phyloP scores from a whole-genome alignment of 2,888 invertebrate genomes.

The Synanthedon tipuliformis region DNA sequence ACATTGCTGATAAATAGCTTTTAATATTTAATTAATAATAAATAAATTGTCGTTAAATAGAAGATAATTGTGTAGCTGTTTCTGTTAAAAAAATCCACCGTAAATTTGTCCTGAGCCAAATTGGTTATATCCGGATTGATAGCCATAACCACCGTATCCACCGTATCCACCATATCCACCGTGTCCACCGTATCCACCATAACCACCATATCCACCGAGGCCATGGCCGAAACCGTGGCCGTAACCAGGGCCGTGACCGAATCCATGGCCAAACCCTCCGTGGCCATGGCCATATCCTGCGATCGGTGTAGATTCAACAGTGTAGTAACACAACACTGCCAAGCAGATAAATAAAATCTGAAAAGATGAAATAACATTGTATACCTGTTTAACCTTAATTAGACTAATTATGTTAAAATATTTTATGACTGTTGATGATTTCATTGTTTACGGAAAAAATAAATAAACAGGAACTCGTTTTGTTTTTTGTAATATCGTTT shows the following conservation, averaged over 20 bases:
- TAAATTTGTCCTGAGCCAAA: too few species aligned
- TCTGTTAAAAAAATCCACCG: too few species aligned
- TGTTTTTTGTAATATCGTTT: too few species aligned
- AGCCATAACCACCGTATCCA: background rate
- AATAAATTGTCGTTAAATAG: background rate
- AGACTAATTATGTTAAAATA: too few species aligned
- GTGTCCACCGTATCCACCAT: background rate
- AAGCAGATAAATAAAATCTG: conserved; percentile 8
- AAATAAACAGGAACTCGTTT: too few species aligned
- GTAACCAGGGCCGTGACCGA: conserved; percentile 3
- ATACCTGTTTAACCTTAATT: too few species aligned
- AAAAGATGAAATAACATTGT: conserved; percentile 8
- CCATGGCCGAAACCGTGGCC: background rate
- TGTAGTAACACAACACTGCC: conserved; percentile 4
- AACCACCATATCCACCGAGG: background rate
- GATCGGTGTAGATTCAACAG: background rate
- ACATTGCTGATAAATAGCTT: background rate
- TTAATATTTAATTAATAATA: background rate
- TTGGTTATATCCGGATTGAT: too few species aligned
- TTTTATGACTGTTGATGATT: too few species aligned
- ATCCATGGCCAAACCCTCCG: conserved; percentile 3
- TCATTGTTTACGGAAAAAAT: too few species aligned
- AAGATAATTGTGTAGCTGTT: too few species aligned
- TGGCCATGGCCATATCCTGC: conserved; percentile 1
- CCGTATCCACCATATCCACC: background rate